Evolutionary conservation across 2,113 vertebrate species (phyloP).

Genomic region (Pollimyrus isidori): DNA sequence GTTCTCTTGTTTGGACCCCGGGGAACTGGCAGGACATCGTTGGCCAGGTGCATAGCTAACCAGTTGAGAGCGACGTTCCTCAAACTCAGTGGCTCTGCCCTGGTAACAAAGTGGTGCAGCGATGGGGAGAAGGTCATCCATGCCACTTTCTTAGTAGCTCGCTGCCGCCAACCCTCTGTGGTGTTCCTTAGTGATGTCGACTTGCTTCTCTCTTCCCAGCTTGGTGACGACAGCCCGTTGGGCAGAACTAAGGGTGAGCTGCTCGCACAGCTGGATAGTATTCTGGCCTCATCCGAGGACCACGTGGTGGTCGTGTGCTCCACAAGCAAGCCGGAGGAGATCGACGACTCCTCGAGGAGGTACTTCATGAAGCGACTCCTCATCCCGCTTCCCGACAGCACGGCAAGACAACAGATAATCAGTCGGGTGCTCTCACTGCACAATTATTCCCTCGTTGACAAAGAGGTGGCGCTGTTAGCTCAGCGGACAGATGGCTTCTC

Average conservation of each 20-base stretch:
- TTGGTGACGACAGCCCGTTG: conserved; percentile 86
- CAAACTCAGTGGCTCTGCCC: conserved; percentile 78
- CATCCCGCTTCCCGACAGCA: conserved; percentile 92
- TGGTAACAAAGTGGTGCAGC: conserved; percentile 89
- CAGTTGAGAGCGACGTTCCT: conserved; percentile 93
- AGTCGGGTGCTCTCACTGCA: conserved; percentile 97
- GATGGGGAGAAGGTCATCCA: conserved; percentile 95
- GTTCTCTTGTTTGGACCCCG: conserved; percentile 97
- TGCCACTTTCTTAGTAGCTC: conserved; percentile 87
- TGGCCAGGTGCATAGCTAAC: conserved; percentile 91
- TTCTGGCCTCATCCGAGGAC: conserved; percentile 88
- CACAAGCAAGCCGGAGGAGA: conserved; percentile 97
- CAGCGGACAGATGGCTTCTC: conserved; percentile 98
- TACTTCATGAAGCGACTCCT: conserved; percentile 98
- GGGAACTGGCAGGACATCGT: conserved; percentile 89
- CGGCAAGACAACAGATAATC: conserved; percentile 97
- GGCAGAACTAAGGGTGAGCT: conserved; percentile 90
- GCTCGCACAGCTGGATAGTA: conserved; percentile 92
- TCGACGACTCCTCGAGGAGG: conserved; percentile 92
- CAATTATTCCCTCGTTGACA: conserved; percentile 99
- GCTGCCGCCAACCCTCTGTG: conserved; percentile 91
- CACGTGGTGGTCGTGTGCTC: conserved; percentile 95
- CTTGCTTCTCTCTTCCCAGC: conserved; percentile 83
- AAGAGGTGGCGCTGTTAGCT: conserved; percentile 94
- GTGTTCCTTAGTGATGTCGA: conserved; percentile 97